Percentiles rank a stretch among this genome's conserved stretches.
phyloP scores from a whole-genome alignment of 2,113 vertebrate genomes.

The Ochotona princeps region DNA sequence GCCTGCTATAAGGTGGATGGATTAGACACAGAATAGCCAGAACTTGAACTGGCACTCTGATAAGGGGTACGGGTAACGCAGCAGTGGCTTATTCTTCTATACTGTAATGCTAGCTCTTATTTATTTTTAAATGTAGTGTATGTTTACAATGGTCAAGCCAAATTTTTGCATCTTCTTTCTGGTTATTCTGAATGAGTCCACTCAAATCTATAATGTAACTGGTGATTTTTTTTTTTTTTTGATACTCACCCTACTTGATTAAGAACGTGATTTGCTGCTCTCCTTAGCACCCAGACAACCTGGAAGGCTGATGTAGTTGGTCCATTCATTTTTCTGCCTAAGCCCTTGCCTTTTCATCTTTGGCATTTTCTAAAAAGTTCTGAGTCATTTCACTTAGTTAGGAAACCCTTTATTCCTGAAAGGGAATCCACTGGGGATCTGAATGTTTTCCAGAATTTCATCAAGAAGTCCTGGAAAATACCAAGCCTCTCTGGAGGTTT shows the following conservation, averaged over 20 bases:
- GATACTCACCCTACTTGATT: neutral
- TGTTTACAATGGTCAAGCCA: neutral
- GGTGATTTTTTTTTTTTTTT: neutral
- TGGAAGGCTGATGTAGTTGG: neutral
- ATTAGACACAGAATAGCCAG: no score
- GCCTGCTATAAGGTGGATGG: no score
- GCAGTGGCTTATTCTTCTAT: no score
- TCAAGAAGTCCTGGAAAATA: constrained; percentile 41
- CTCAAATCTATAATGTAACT: neutral
- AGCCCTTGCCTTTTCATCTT: neutral
- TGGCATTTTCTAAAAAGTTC: constrained; percentile 1
- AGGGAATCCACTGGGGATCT: neutral
- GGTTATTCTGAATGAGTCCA: neutral
- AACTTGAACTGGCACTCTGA: no score
- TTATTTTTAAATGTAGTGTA: neutral
- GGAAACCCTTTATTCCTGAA: constrained; percentile 12
- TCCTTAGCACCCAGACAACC: neutral
- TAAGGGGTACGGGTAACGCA: no score
- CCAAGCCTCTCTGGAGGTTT: neutral
- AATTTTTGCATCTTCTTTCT: neutral
- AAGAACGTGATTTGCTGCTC: neutral
- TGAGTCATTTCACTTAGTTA: constrained; percentile 5
- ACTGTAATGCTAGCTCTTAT: neutral
- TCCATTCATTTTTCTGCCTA: neutral
- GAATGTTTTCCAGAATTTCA: neutral